Evolutionary conservation across 2,113 vertebrate genomes (phyloP), one percentile per base, ranked within the genome.

Genomic region (Dipodomys stephensi): DNA sequence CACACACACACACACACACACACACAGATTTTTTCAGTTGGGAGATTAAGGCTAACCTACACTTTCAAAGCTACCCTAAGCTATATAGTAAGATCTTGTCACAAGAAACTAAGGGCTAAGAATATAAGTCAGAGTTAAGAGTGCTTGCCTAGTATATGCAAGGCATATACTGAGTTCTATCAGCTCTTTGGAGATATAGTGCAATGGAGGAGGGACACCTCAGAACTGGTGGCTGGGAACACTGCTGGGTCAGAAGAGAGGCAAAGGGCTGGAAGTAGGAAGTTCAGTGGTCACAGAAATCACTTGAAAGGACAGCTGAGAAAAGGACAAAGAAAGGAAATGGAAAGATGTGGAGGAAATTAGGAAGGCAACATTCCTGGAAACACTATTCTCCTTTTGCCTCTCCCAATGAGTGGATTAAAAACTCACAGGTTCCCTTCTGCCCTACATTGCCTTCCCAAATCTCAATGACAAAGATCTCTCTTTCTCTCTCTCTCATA

Each of bases 381-480:
- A 74, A 49, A 79, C 12, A 16, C 39, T 6, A 5, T 44, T 11
- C 27, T 2, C 57, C 62, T 8, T 49, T 81, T 15, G 4, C 49
- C 46, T 64, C 11, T 76, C 39, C 30, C 28, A 20, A n/a, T 49
- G 49, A 10, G 23, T 69, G 9, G 5, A 68, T 49, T 25, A 69
- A 92, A 93, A 46, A 28, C 27, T 49, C 76, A 28, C 62, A 87
- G 60, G 62, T 71, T 60, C 69, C 64, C 65, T 94, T 23, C 0
- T 13, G 64, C 44, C 88, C 81, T 72, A 28, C 0, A 16, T 3
- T 80, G 81, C 88, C 89, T 91, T 87, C 78, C 0, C 22, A 73
- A 65, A 53, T 93, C 83, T 96, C 97, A 97, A 92, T 96, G 96
- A 96, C 95, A 96, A 88, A 91, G 74, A 90, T 11, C 68, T 12